Percentiles rank a stretch among this genome's conserved stretches.
phyloP scores from a whole-genome alignment of 92 coral and sea anemone genomes.

The Anthopleura xanthogrammica region DNA sequence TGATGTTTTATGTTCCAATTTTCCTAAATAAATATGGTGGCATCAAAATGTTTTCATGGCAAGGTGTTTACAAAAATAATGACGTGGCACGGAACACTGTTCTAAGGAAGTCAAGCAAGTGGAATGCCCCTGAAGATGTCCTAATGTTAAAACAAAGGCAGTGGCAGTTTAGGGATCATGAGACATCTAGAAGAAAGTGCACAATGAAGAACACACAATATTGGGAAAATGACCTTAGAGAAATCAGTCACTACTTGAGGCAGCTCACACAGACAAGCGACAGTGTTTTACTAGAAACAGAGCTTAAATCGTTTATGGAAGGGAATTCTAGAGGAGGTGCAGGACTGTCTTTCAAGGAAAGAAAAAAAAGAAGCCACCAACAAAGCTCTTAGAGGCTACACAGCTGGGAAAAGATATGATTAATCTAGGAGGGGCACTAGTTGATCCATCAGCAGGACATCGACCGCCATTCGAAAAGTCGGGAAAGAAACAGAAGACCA shows the following conservation, averaged over 20 bases:
- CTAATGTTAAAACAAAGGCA: conserved; percentile 50
- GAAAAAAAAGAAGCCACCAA: background rate
- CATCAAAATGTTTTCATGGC: conserved; percentile 52
- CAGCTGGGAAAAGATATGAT: no score
- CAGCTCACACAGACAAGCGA: conserved; percentile 45
- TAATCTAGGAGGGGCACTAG: no score
- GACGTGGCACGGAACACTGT: conserved; percentile 43
- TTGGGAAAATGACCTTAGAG: conserved; percentile 32
- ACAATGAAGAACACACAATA: conserved; percentile 32
- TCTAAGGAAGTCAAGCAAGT: conserved; percentile 46
- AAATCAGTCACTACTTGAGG: conserved; percentile 44
- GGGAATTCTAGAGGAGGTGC: background rate
- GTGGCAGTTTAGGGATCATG: conserved; percentile 44
- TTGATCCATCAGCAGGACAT: no score
- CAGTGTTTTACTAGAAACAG: conserved; percentile 37
- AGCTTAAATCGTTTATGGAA: background rate
- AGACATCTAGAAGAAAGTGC: conserved; percentile 39
- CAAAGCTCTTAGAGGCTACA: background rate
- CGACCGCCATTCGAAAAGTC: no score
- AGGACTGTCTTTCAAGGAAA: background rate
- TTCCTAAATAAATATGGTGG: conserved; percentile 36
- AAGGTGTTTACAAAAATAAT: conserved; percentile 64
- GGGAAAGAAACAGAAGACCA: no score
- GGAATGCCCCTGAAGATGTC: conserved; percentile 46
- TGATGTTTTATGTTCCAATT: conserved; percentile 49